Conservation (phyloP, 2,888 invertebrate genomes). For the Strigamia crassipes region DNA sequence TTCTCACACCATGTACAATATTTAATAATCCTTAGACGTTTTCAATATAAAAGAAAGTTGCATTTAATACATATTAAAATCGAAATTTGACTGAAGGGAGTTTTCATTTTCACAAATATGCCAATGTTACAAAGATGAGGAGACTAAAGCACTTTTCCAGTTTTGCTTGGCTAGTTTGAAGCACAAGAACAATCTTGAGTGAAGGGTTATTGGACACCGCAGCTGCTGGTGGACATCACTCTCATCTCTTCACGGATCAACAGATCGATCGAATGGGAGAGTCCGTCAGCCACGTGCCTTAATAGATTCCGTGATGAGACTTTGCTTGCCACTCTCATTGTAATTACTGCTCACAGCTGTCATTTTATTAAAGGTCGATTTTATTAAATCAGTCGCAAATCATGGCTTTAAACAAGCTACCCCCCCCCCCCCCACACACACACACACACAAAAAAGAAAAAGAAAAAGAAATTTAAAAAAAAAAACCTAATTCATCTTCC, state of each 20-base stretch:
- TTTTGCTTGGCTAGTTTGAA: slow-evolving; percentile 42
- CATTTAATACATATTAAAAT: slow-evolving; percentile 39
- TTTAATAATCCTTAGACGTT: slow-evolving; percentile 12
- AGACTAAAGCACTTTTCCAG: slow-evolving; percentile 5
- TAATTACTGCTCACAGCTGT: slow-evolving; percentile 42
- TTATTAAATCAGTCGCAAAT: slow-evolving; percentile 39
- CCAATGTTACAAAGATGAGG: slow-evolving; percentile 23
- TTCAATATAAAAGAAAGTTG: not conserved
- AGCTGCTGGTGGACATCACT: slow-evolving; percentile 42
- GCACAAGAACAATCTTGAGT: slow-evolving; percentile 40
- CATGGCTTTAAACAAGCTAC: not conserved
- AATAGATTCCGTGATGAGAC: slow-evolving; percentile 42
- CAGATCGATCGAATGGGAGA: slow-evolving; percentile 39
- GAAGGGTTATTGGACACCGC: slow-evolving; percentile 42
- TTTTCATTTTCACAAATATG: slow-evolving; percentile 37
- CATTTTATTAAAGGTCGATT: slow-evolving; percentile 40
- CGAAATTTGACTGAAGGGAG: slow-evolving; percentile 13
- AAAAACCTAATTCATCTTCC: not conserved
- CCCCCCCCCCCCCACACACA: too few relatives aligned
- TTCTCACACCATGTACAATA: not conserved
- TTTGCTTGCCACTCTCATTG: slow-evolving; percentile 40
- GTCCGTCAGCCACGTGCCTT: slow-evolving; percentile 41
- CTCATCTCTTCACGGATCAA: slow-evolving; percentile 40
- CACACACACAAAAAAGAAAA: not conserved
- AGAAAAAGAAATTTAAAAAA: not conserved